Conservation (phyloP, 2,113 vertebrate species). For the Sylvia atricapilla region DNA sequence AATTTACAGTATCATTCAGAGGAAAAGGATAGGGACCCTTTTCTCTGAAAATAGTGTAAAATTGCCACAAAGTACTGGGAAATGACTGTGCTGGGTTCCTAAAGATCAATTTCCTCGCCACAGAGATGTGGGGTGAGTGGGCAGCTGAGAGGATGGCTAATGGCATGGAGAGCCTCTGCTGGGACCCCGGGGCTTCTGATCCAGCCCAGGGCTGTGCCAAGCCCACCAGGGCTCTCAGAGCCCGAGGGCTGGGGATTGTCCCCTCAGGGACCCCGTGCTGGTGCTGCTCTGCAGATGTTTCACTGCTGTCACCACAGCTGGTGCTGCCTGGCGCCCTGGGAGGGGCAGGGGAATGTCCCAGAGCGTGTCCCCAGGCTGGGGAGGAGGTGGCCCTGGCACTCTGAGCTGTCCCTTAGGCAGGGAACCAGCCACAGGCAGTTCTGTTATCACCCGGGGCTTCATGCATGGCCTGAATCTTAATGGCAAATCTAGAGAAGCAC, state of each 20-base stretch:
- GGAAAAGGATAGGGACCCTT: not conserved
- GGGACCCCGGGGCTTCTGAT: not conserved
- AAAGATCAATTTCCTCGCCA: not conserved
- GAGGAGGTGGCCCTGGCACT: not conserved
- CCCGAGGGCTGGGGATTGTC: not conserved
- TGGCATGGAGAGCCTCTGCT: not conserved
- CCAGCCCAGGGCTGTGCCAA: not conserved
- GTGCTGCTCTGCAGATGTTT: not conserved
- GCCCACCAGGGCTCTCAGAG: not conserved
- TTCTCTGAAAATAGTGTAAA: constrained; percentile 34
- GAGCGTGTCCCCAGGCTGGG: not conserved
- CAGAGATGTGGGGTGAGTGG: not conserved
- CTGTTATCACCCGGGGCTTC: not conserved
- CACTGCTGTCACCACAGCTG: not conserved
- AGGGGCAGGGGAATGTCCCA: accelerated
- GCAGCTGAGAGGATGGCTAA: not conserved
- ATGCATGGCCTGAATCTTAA: not conserved
- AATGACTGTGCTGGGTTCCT: constrained; percentile 3
- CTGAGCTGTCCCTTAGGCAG: not conserved
- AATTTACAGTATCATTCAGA: constrained; percentile 7
- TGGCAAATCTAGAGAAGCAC: not conserved
- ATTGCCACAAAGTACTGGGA: constrained; percentile 43
- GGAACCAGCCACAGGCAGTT: not conserved
- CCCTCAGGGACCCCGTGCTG: not conserved
- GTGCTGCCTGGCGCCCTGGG: accelerated